Conservation (phyloP, 1,140 invertebrate genomes). For the Nephotettix cincticeps region DNA sequence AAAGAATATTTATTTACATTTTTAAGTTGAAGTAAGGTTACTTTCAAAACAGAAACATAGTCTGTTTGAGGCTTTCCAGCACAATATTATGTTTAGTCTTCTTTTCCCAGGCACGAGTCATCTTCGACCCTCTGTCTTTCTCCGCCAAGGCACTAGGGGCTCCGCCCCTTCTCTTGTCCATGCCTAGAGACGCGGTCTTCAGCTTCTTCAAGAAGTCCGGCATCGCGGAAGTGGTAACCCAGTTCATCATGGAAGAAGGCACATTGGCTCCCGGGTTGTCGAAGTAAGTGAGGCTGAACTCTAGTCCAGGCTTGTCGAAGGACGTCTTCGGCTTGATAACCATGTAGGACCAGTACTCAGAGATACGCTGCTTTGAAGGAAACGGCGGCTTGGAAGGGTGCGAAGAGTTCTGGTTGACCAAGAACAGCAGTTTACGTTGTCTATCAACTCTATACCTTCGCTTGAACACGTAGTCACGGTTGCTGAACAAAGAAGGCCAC, state of each 20-base stretch:
- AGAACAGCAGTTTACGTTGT: conserved; percentile 50
- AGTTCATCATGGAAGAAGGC: conserved; percentile 31
- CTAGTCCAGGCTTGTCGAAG: conserved; percentile 58
- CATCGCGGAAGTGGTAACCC: conserved; percentile 35
- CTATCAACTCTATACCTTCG: conserved; percentile 64
- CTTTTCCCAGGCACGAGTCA: too few species aligned
- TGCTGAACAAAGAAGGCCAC: conserved; percentile 83
- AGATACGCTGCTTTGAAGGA: conserved; percentile 55
- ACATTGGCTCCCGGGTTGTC: conserved; percentile 69
- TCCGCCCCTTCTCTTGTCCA: too few species aligned
- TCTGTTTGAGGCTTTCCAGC: too few species aligned
- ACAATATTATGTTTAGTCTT: too few species aligned
- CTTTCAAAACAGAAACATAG: too few species aligned
- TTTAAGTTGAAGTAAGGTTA: too few species aligned
- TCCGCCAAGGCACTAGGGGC: too few species aligned
- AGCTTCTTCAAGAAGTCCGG: neutral
- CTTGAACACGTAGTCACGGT: conserved; percentile 85
- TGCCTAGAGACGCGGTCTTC: too few species aligned
- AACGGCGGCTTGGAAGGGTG: conserved; percentile 46
- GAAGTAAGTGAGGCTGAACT: conserved; percentile 84
- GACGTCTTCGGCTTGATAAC: conserved; percentile 70
- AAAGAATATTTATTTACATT: too few species aligned
- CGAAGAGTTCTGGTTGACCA: conserved; percentile 50
- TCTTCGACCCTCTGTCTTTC: too few species aligned
- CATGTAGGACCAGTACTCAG: conserved; percentile 84